Percentiles rank a stretch among this genome's conserved stretches.
phyloP scores from a whole-genome alignment of 1,140 invertebrate species.

The Saccostrea glomerata region DNA sequence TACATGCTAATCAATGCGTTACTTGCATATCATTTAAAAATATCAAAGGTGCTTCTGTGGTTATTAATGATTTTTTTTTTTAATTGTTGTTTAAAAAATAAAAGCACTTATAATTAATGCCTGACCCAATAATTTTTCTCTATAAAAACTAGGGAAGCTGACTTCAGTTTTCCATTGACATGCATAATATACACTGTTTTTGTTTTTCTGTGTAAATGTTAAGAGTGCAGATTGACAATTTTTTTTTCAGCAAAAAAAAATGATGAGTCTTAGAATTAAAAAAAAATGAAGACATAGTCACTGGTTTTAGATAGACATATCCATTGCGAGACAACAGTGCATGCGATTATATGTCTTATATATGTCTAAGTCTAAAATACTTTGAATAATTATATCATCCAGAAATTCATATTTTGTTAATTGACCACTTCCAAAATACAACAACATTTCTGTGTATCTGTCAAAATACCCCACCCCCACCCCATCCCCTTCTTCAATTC shows the following conservation, averaged over 20 bases:
- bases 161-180: slow-evolving; percentile 7
- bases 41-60: not conserved
- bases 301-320: no score
- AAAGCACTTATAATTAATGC: not conserved
- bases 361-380: no score
- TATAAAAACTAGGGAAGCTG: not conserved
- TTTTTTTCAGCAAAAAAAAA: not conserved
- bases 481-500: no score
- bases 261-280: no score
- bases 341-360: no score
- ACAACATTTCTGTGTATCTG: no score
- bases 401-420: no score
- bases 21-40: not conserved
- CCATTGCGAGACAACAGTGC: no score
- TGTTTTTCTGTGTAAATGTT: not conserved
- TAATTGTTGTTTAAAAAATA: not conserved
- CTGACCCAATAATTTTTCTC: not conserved
- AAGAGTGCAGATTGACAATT: not conserved
- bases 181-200: not conserved
- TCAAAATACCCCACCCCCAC: no score
- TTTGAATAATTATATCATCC: no score
- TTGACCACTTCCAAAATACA: no score
- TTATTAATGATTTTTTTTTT: not conserved
- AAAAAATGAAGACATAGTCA: no score
- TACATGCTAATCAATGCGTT: not conserved